Base-by-base conservation (phyloP, 2,888 invertebrate species). In the Tolmerus cingulatus region DNA sequence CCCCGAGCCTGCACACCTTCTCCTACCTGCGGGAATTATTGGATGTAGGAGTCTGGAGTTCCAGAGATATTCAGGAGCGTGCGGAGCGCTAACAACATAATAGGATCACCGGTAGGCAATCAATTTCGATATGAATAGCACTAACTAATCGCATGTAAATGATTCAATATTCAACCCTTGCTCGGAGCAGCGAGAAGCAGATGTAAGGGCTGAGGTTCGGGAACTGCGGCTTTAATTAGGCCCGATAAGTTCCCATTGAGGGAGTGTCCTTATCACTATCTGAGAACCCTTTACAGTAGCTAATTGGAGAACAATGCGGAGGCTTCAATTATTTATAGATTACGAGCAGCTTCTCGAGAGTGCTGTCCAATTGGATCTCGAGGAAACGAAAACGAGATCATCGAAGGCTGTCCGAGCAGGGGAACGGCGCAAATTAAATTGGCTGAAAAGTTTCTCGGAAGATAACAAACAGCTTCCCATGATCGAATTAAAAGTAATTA, bases 401-500 rank as follows among this genome's bases (percentile, higher is more conserved):
- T 66, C 66, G 66, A 27, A 66, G 66, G 12, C 66, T 66, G 66
- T 66, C 66, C 66, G 27, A 27, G 66, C 27, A 30, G 34, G 34
- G n/a, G 19, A 30, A 12, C 9, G 57, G 27, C 66, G 14, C 66
- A 84, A 66, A 66, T 66, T 43, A 84, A 66, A 84, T 66, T 84
- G 82, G 66, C 40, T 27, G 66, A 34, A 84, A 84, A 84, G 82
- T 84, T 84, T 66, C 37, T 40, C 19, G 19, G 19, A 34, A 84
- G 66, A 74, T 74, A 74, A 40, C 85, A 27, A 46, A 85, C 43
- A 51, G 57, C 40, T 43, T 74, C 37, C 57, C 27, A 43, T 43
- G 74, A 85, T 85, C 85, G 74, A 85, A 85, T 85, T 74, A 85
- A 85, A 85, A 85, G 85, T 85, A 85, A 85, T 85, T 85, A 85